Evolutionary conservation across 2,113 vertebrate genomes (phyloP).

Genomic region (Pelvicachromis taeniatus): DNA sequence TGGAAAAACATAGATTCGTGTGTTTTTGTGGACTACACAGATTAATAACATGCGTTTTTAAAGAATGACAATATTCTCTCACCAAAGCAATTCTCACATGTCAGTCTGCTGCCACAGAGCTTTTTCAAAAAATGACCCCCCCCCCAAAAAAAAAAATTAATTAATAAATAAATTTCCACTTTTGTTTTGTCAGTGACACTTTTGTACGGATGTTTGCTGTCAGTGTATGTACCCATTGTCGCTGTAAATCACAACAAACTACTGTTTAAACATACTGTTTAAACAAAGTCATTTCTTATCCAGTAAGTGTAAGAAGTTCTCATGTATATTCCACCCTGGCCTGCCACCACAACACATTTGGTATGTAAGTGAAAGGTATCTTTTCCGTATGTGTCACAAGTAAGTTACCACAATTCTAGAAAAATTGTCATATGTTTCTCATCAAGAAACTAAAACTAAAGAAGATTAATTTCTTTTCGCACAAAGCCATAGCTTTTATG

Average conservation of each 20-base stretch:
- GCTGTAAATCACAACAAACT: rapidly evolving
- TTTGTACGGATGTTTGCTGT: neutral
- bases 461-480: neutral
- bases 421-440: neutral
- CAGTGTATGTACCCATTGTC: neutral
- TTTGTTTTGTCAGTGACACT: neutral
- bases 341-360: neutral
- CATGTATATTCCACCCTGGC: neutral
- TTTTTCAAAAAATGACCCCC: neutral
- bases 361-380: neutral
- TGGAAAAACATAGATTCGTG: too few relatives aligned
- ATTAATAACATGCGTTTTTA: rapidly evolving
- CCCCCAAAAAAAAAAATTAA: too few relatives aligned
- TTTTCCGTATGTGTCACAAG: neutral
- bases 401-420: neutral
- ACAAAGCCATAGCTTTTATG: neutral
- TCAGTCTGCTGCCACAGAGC: rapidly evolving
- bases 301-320: neutral
- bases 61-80: neutral
- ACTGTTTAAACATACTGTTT: neutral
- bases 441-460: too few relatives aligned
- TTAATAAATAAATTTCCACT: neutral
- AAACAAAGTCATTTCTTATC: too few relatives aligned
- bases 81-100: neutral
- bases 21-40: neutral